Percentiles rank a stretch among this genome's conserved stretches.
phyloP scores from a whole-genome alignment of 1,140 invertebrate species.

The Helicoverpa zea region DNA sequence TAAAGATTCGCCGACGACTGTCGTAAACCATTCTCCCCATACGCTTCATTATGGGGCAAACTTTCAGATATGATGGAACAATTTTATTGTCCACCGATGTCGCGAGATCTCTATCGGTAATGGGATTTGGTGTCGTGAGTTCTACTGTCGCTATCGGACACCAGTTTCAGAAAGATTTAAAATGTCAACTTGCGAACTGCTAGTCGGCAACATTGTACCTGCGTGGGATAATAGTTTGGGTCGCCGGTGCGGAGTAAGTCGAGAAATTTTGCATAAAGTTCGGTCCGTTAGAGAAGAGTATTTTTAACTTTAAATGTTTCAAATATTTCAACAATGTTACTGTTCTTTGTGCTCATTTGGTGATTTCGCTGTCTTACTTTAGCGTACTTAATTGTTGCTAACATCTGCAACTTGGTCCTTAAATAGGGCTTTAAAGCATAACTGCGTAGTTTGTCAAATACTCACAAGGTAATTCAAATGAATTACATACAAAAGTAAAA shows the following conservation, averaged over 20 bases:
- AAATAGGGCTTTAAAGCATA: too few relatives aligned
- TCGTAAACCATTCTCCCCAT: constrained; percentile 86
- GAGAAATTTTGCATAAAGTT: constrained; percentile 54
- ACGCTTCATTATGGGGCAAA: constrained; percentile 87
- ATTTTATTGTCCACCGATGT: constrained; percentile 86
- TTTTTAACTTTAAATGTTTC: constrained; percentile 36
- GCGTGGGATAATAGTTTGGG: constrained; percentile 16
- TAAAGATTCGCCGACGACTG: constrained; percentile 84
- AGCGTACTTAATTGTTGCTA: too few relatives aligned
- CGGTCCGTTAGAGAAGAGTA: constrained; percentile 42
- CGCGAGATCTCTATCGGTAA: constrained; percentile 84
- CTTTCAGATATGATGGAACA: constrained; percentile 86
- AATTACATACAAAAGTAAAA: background rate
- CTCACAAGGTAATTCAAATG: too few relatives aligned
- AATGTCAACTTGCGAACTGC: constrained; percentile 60
- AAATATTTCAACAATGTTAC: constrained; percentile 18
- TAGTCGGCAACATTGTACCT: constrained; percentile 55
- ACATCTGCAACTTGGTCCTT: too few relatives aligned
- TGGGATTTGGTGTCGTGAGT: constrained; percentile 72
- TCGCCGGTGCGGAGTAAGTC: constrained; percentile 24
- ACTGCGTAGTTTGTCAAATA: background rate
- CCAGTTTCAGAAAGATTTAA: constrained; percentile 56
- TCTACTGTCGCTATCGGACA: constrained; percentile 60
- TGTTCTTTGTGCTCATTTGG: background rate
- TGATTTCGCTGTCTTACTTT: background rate